phyloP scores from a whole-genome alignment of 2,888 invertebrate species.

The Hedychridium roseum region DNA sequence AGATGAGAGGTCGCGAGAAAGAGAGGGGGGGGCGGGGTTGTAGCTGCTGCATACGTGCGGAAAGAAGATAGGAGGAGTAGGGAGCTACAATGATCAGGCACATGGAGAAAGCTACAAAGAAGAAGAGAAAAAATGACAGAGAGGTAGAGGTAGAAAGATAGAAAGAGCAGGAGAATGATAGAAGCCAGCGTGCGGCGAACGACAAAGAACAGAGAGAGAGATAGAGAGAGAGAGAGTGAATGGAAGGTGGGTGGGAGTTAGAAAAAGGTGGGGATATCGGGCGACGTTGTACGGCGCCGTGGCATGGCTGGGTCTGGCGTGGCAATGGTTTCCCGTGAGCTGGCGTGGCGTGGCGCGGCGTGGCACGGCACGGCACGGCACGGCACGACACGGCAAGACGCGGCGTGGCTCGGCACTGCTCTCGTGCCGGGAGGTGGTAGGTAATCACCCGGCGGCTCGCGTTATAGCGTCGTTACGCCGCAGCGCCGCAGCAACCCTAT shows the following conservation, averaged over 20 bases:
- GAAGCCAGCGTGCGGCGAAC: not conserved
- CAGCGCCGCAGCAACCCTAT: slow-evolving; percentile 59
- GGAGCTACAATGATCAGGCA: no score
- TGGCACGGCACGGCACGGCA: slow-evolving; percentile 22
- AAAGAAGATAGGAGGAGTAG: no score
- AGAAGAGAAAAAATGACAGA: slow-evolving; percentile 19
- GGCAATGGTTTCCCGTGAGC: slow-evolving; percentile 1
- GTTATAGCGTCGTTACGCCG: slow-evolving; percentile 64
- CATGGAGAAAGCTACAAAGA: slow-evolving; percentile 22
- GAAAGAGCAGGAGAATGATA: not conserved
- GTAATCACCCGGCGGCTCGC: slow-evolving; percentile 63
- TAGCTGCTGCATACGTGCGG: no score
- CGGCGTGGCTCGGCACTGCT: slow-evolving; percentile 7
- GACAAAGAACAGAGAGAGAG: slow-evolving; percentile 12
- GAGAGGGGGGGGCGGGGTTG: no score
- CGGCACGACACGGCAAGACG: slow-evolving; percentile 2
- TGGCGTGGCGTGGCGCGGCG: slow-evolving; percentile 2
- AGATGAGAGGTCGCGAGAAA: slow-evolving; percentile 9
- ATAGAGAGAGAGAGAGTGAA: slow-evolving; percentile 16
- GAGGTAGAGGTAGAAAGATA: slow-evolving; percentile 7
- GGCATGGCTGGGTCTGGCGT: slow-evolving; percentile 14
- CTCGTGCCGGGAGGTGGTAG: slow-evolving; percentile 51
- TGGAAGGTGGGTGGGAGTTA: slow-evolving; percentile 16
- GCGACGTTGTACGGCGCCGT: slow-evolving; percentile 24
- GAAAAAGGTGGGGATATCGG: slow-evolving; percentile 5